Percentiles rank a stretch among this genome's conserved stretches.
Evolutionary conservation across 2,888 invertebrate species (phyloP).

Genomic region (Stramonita haemastoma): DNA sequence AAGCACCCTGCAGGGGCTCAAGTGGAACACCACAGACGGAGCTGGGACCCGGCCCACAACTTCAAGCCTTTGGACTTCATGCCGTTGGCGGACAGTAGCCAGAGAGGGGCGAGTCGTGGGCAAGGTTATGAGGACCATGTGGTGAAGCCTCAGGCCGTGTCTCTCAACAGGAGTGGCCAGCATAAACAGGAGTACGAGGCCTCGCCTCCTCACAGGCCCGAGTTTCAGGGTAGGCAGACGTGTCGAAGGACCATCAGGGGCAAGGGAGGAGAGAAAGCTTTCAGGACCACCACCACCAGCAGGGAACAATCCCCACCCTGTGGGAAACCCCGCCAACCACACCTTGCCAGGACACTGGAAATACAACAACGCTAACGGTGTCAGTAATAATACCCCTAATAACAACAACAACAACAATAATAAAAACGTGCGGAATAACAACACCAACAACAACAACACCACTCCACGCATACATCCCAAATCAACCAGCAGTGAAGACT

Average conservation of each 20-base stretch:
- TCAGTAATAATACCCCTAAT: not conserved
- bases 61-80: slow-evolving; percentile 38
- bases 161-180: not conserved
- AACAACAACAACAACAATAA: not conserved
- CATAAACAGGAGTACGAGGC: not conserved
- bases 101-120: not conserved
- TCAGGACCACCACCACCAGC: not conserved
- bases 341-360: slow-evolving; percentile 54
- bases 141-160: slow-evolving; percentile 36
- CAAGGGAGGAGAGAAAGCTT: not conserved
- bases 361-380: slow-evolving; percentile 26
- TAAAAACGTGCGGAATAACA: not conserved
- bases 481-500: not conserved
- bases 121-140: slow-evolving; percentile 12
- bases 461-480: not conserved
- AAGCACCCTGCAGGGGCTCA: not conserved
- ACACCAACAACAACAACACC: not conserved
- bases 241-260: not conserved
- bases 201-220: not conserved
- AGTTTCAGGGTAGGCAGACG: not conserved
- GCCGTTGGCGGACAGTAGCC: slow-evolving; percentile 9
- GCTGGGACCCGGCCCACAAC: slow-evolving; percentile 39
- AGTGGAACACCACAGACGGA: slow-evolving; percentile 32
- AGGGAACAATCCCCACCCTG: not conserved
- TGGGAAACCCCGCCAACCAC: not conserved